Conservation (phyloP, 2,888 invertebrate genomes). For the Malacosoma neustria region DNA sequence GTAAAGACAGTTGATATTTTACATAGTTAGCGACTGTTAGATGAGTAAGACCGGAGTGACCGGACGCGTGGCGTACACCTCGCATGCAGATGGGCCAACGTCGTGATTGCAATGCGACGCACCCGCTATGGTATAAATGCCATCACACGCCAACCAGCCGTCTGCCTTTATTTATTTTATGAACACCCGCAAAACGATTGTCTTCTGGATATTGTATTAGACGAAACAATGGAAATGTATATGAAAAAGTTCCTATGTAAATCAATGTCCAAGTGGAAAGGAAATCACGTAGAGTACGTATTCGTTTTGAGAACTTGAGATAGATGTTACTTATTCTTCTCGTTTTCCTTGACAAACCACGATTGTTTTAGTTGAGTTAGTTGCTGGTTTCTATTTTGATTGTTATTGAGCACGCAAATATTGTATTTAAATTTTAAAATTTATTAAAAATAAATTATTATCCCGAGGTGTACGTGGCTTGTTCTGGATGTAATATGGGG, state of each 20-base stretch:
- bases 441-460: no score
- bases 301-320: slow-evolving; percentile 43
- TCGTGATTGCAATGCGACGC: slow-evolving; percentile 62
- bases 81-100: slow-evolving; percentile 58
- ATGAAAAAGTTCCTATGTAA: slow-evolving; percentile 33
- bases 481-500: slow-evolving; percentile 11
- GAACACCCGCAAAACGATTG: slow-evolving; percentile 52
- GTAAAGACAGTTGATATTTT: slow-evolving; percentile 31
- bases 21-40: slow-evolving; percentile 48
- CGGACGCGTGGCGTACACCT: slow-evolving; percentile 54
- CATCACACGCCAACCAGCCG: slow-evolving; percentile 48
- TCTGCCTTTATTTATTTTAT: slow-evolving; percentile 50
- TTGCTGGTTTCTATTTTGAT: slow-evolving; percentile 14
- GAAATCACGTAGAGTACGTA: slow-evolving; percentile 53
- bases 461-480: no score
- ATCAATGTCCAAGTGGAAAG: slow-evolving; percentile 44
- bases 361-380: slow-evolving; percentile 19
- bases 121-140: slow-evolving; percentile 65
- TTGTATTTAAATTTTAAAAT: no score
- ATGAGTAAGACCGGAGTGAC: slow-evolving; percentile 70
- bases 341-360: slow-evolving; percentile 29
- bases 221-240: slow-evolving; percentile 57
- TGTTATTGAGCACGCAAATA: no score
- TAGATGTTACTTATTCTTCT: slow-evolving; percentile 26
- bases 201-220: slow-evolving; percentile 45